A percentile compares a stretch with the other conserved stretches of the same genome.
Conservation (phyloP, 2,113 vertebrate genomes). For the Puntigrus tetrazona region DNA sequence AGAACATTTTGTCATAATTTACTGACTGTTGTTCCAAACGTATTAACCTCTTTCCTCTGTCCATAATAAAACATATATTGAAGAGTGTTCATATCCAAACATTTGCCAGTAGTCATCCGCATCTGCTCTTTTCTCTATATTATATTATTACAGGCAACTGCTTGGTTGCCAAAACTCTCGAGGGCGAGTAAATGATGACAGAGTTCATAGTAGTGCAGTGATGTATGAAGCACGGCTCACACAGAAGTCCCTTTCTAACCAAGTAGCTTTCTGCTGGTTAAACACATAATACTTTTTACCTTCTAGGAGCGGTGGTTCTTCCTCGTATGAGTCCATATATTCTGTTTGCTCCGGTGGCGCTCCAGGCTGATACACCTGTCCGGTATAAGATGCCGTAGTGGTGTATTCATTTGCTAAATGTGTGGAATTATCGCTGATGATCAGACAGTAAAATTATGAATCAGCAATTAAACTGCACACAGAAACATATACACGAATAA, state of each 20-base stretch:
- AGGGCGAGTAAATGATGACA: no score
- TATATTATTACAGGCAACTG: no score
- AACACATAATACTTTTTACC: constrained; percentile 65
- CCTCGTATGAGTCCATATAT: constrained; percentile 69
- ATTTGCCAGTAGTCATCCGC: no score
- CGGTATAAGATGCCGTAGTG: constrained; percentile 58
- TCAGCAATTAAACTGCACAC: neutral
- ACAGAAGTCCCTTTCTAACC: neutral
- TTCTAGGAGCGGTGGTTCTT: constrained; percentile 87
- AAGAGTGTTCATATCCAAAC: no score
- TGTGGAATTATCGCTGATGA: constrained; percentile 36
- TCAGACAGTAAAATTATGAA: neutral
- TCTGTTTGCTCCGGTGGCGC: constrained; percentile 53
- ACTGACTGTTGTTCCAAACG: no score
- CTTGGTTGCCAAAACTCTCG: no score
- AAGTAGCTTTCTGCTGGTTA: neutral
- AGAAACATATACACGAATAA: neutral
- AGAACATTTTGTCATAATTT: no score
- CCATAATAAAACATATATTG: no score
- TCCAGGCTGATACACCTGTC: constrained; percentile 75
- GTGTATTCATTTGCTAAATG: constrained; percentile 29
- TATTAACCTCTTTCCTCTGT: no score
- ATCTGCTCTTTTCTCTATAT: no score
- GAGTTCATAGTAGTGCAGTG: no score
- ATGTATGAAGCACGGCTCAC: no score